phyloP scores from a whole-genome alignment of 2,797 vertebrate species.

The Okamejei kenojei region DNA sequence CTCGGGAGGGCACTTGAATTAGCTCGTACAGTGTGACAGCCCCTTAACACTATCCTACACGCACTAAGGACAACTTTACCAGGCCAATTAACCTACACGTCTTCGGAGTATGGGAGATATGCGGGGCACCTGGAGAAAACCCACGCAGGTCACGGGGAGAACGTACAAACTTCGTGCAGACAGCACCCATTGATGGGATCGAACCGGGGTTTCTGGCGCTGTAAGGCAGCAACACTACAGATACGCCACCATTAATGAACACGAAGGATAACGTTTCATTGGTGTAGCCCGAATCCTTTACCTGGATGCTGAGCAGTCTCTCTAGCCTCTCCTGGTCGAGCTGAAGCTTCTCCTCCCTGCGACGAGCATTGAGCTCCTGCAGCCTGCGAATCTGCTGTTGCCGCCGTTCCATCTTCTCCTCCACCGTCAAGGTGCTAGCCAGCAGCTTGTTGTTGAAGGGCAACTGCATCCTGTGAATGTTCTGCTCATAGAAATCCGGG shows the following conservation, averaged over 20 bases:
- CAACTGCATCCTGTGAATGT: constrained; percentile 90
- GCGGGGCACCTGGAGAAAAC: too few relatives aligned
- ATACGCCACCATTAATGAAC: too few relatives aligned
- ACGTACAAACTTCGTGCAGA: background rate
- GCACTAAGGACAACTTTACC: too few relatives aligned
- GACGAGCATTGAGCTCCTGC: constrained; percentile 82
- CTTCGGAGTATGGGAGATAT: too few relatives aligned
- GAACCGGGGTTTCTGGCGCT: too few relatives aligned
- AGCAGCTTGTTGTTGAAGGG: constrained; percentile 80
- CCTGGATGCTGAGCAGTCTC: constrained; percentile 76
- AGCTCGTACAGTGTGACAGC: too few relatives aligned
- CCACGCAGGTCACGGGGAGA: background rate
- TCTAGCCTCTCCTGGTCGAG: constrained; percentile 87
- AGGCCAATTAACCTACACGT: too few relatives aligned
- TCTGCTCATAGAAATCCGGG: constrained; percentile 80
- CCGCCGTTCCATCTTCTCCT: constrained; percentile 83
- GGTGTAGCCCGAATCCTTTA: constrained; percentile 40
- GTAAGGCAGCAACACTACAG: too few relatives aligned
- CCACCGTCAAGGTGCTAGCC: constrained; percentile 68
- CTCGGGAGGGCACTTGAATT: too few relatives aligned
- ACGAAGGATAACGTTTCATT: background rate
- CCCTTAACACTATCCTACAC: too few relatives aligned
- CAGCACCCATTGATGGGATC: too few relatives aligned
- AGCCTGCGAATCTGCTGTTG: constrained; percentile 84
- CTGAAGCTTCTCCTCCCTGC: constrained; percentile 82